Percentiles rank a stretch among this genome's conserved stretches.
Conservation (phyloP, 2,888 invertebrate genomes). For the Agonopterix arenella region DNA sequence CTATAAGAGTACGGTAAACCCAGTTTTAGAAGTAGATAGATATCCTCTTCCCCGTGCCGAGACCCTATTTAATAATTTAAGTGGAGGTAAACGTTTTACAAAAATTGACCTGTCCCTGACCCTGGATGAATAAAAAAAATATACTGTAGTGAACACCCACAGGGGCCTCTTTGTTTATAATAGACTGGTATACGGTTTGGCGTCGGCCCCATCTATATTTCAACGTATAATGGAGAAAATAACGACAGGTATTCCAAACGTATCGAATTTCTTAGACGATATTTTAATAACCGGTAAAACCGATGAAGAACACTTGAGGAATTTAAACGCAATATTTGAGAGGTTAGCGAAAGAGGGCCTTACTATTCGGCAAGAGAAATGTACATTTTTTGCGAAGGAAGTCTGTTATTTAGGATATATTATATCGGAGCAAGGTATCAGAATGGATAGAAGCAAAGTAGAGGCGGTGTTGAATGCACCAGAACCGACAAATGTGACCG, state of each 20-base stretch:
- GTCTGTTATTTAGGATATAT: constrained; percentile 7
- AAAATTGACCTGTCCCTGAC: constrained; percentile 4
- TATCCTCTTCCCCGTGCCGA: constrained; percentile 3
- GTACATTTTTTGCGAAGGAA: constrained; percentile 4
- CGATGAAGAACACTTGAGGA: neutral
- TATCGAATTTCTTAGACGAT: constrained; percentile 3
- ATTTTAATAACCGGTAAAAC: constrained; percentile 1
- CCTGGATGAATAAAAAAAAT: constrained; percentile 1
- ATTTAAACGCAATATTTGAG: constrained; percentile 2
- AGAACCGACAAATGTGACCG: constrained; percentile 1
- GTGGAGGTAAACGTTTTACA: constrained; percentile 1
- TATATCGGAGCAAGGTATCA: constrained; percentile 2
- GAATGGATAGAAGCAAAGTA: constrained; percentile 2
- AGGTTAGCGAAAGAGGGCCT: constrained; percentile 1
- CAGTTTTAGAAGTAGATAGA: neutral
- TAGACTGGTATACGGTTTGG: constrained; percentile 4
- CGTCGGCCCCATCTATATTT: constrained; percentile 4
- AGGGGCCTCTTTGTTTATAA: constrained; percentile 4
- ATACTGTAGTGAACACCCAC: constrained; percentile 7
- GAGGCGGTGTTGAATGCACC: constrained; percentile 1
- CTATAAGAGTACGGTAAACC: constrained; percentile 4
- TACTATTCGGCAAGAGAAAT: constrained; percentile 3
- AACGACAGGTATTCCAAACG: constrained; percentile 1
- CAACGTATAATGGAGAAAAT: constrained; percentile 4
- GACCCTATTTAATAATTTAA: neutral